Conservation (phyloP, 2,797 vertebrate species). For the Phylloscopus collybita region DNA sequence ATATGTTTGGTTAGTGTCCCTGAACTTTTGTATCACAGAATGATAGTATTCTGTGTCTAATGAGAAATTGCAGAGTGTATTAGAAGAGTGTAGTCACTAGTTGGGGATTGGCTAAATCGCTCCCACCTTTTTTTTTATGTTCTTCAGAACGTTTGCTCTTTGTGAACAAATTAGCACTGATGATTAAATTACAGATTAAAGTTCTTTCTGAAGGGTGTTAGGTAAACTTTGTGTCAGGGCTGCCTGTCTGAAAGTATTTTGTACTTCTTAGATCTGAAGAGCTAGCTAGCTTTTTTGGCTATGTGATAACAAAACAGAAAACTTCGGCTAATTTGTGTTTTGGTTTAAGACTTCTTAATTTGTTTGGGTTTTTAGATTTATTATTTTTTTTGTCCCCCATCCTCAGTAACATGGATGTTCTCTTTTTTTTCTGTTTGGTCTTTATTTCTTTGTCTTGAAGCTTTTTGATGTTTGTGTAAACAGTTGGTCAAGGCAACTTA, state of each 20-base stretch:
- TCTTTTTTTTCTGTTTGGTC: not conserved
- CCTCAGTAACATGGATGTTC: not conserved
- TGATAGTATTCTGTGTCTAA: not conserved
- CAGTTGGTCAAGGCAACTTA: conserved; percentile 60
- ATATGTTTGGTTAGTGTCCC: not conserved
- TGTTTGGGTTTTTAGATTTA: not conserved
- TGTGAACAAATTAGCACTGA: not conserved
- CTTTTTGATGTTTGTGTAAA: conserved; percentile 71
- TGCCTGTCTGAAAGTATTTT: not conserved
- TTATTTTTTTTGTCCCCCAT: not conserved
- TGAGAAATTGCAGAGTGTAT: not conserved
- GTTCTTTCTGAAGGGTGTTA: not conserved
- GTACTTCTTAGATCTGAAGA: not conserved
- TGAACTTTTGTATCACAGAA: not conserved
- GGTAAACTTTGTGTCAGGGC: not conserved
- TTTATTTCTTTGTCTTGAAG: conserved; percentile 5
- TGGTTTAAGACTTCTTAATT: not conserved
- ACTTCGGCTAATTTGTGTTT: not conserved
- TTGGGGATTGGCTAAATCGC: not conserved
- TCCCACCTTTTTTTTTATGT: not conserved
- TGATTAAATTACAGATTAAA: not conserved
- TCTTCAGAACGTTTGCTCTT: not conserved
- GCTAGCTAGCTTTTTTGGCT: not conserved
- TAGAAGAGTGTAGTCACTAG: not conserved
- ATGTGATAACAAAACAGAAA: not conserved